Evolutionary conservation across 2,797 vertebrate species (phyloP).

Genomic region (Prunella strophiata): DNA sequence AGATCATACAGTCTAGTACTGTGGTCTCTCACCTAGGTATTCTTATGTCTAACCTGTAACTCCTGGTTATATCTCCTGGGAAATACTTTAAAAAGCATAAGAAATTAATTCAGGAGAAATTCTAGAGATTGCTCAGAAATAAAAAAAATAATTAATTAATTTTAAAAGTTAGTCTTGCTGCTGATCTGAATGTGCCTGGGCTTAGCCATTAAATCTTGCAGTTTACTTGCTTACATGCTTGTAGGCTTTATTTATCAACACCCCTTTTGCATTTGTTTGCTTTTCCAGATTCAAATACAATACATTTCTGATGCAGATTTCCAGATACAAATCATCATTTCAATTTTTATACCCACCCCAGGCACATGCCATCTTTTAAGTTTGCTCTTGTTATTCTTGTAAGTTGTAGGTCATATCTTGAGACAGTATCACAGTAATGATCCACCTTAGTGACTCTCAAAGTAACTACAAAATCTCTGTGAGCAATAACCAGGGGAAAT

Average conservation of each 20-base stretch:
- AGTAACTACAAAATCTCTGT: background rate
- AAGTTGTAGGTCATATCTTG: background rate
- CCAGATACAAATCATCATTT: rapidly evolving
- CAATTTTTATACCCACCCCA: background rate
- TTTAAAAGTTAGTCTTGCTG: background rate
- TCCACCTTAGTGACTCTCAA: background rate
- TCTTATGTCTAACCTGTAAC: background rate
- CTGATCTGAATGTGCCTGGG: background rate
- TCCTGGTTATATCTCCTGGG: background rate
- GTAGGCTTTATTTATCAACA: background rate
- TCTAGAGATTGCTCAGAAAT: background rate
- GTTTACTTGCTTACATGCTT: background rate
- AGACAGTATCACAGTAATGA: background rate
- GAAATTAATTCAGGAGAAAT: background rate
- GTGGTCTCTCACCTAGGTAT: background rate
- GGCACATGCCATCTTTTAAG: background rate
- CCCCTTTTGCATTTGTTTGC: background rate
- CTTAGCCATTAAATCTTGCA: background rate
- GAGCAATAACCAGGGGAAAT: background rate
- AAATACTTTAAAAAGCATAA: background rate
- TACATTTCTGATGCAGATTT: background rate
- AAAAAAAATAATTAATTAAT: background rate
- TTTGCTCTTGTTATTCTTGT: background rate
- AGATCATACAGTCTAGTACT: background rate
- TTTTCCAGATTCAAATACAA: background rate